A percentile compares a stretch with the other conserved stretches of the same genome.
Conservation (phyloP, 2,888 invertebrate species). For the Acleris emargana region DNA sequence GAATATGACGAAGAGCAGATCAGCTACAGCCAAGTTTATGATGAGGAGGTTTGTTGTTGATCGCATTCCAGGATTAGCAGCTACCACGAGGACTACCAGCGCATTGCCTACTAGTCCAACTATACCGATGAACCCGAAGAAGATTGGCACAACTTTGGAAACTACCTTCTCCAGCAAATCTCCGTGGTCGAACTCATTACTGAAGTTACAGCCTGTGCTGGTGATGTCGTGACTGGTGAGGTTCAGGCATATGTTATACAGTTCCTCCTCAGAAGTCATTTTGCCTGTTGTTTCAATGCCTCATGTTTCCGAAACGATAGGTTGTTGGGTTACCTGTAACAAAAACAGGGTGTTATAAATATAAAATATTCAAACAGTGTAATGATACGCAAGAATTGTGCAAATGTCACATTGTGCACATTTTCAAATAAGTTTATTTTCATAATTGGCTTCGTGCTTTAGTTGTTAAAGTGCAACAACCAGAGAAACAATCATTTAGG, state of each 20-base stretch:
- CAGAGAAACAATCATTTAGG: too few relatives aligned
- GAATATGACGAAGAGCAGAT: slow-evolving; percentile 95
- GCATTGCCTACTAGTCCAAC: slow-evolving; percentile 95
- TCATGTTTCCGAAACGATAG: slow-evolving; percentile 43
- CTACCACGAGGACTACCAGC: slow-evolving; percentile 94
- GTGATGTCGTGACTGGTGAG: slow-evolving; percentile 65
- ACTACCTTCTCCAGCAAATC: slow-evolving; percentile 86
- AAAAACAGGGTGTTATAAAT: slow-evolving; percentile 46
- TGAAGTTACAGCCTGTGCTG: slow-evolving; percentile 67
- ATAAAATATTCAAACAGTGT: too few relatives aligned
- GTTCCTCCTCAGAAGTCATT: slow-evolving; percentile 76
- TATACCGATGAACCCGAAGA: slow-evolving; percentile 93
- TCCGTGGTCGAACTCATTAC: slow-evolving; percentile 73
- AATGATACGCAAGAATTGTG: too few relatives aligned
- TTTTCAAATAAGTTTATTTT: too few relatives aligned
- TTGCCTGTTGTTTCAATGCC: slow-evolving; percentile 46
- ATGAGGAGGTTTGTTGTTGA: slow-evolving; percentile 96
- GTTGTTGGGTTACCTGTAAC: slow-evolving; percentile 55
- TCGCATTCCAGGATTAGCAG: slow-evolving; percentile 95
- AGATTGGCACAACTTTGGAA: slow-evolving; percentile 89
- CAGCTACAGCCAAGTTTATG: slow-evolving; percentile 94
- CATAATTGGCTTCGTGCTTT: too few relatives aligned
- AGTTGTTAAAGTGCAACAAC: too few relatives aligned
- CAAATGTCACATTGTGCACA: too few relatives aligned
- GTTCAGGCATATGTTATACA: slow-evolving; percentile 73